Conservation (phyloP, 2,113 vertebrate species). For the Heteronetta atricapilla region DNA sequence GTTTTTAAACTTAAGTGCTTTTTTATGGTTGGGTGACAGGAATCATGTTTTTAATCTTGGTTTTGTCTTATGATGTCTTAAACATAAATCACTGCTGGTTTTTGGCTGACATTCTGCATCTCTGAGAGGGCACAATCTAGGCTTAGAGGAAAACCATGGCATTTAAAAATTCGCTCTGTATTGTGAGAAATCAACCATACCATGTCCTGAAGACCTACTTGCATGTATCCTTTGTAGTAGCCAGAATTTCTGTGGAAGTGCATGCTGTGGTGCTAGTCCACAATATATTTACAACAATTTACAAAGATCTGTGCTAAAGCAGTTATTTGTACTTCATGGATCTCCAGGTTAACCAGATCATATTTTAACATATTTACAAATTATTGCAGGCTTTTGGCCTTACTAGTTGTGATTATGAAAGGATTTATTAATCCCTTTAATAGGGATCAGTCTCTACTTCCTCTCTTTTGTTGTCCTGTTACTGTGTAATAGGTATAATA, state of each 20-base stretch:
- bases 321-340: neutral
- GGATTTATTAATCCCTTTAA: neutral
- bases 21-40: neutral
- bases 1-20: neutral
- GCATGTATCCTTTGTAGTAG: neutral
- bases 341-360: neutral
- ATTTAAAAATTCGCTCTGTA: neutral
- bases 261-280: neutral
- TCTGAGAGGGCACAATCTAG: neutral
- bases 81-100: fast-evolving
- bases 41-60: fast-evolving
- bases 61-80: neutral
- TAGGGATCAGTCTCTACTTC: neutral
- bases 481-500: neutral
- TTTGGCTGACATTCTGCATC: neutral
- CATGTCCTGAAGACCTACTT: neutral
- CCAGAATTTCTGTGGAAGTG: neutral
- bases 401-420: neutral
- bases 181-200: neutral
- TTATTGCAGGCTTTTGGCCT: neutral
- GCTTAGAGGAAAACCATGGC: neutral
- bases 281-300: neutral
- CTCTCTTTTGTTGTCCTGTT: neutral
- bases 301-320: neutral
- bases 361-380: neutral